phyloP scores from a whole-genome alignment of 2,888 invertebrate genomes.

The Watsonalla binaria region DNA sequence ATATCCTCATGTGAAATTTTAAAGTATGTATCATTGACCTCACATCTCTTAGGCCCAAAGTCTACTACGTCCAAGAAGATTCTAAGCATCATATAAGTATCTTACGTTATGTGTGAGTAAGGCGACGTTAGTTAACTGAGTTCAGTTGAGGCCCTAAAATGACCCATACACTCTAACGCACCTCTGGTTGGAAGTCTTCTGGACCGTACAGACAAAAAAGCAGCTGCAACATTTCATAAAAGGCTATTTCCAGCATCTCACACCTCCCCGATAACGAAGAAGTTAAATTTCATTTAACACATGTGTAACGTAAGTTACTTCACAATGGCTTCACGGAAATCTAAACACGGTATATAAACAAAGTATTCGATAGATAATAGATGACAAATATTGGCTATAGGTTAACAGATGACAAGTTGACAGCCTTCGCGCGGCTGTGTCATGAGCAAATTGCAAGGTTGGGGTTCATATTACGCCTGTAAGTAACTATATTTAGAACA shows the following conservation, averaged over 20 bases:
- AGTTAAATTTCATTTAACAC: neutral
- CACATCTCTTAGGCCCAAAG: too few species aligned
- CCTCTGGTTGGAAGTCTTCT: too few species aligned
- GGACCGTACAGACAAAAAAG: too few species aligned
- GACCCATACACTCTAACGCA: too few species aligned
- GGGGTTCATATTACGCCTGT: neutral
- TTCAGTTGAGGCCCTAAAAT: too few species aligned
- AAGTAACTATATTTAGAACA: neutral
- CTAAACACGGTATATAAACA: slow-evolving; percentile 1
- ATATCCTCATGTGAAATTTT: neutral
- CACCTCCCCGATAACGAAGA: neutral
- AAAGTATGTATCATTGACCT: too few species aligned
- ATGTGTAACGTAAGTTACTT: neutral
- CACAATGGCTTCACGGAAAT: neutral
- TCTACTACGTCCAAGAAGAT: too few species aligned
- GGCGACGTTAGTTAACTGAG: too few species aligned
- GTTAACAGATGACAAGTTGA: slow-evolving; percentile 5
- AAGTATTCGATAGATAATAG: slow-evolving; percentile 8
- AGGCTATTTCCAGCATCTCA: neutral
- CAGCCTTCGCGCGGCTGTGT: slow-evolving; percentile 17
- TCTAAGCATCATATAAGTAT: too few species aligned
- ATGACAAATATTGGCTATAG: slow-evolving; percentile 9
- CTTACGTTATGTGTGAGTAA: too few species aligned
- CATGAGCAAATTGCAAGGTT: slow-evolving; percentile 4
- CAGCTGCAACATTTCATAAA: too few species aligned